A percentile compares a stretch with the other conserved stretches of the same genome.
Evolutionary conservation across 2,113 vertebrate species (phyloP).

Genomic region (Oreotrochilus melanogaster): DNA sequence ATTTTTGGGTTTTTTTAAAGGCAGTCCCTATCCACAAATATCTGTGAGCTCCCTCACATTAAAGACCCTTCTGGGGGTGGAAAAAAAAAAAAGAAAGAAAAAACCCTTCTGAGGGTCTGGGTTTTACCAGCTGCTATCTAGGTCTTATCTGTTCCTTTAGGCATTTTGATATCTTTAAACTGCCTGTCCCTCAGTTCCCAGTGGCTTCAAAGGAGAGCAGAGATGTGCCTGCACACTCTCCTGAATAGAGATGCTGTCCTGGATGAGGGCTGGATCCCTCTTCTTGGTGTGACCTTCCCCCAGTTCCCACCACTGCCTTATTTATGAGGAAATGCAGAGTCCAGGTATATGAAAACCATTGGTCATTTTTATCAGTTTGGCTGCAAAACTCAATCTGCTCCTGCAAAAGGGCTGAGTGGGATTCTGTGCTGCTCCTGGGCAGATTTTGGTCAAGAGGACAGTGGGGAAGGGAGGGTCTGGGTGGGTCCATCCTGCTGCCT

Average conservation of each 20-base stretch:
- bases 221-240: not conserved
- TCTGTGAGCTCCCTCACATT: not conserved
- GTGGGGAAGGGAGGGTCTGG: not conserved
- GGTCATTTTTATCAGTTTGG: slow-evolving; percentile 32
- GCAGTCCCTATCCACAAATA: not conserved
- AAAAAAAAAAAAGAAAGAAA: not conserved
- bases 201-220: not conserved
- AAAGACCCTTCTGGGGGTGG: not conserved
- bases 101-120: not conserved
- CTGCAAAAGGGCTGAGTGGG: fast-evolving
- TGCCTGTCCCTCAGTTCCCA: not conserved
- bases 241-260: not conserved
- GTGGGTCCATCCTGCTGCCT: not conserved
- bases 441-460: not conserved
- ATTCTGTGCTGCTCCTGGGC: not conserved
- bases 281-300: not conserved
- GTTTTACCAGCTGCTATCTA: not conserved
- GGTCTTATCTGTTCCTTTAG: not conserved
- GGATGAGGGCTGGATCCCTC: not conserved
- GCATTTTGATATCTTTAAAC: not conserved
- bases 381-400: not conserved
- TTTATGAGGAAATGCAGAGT: not conserved
- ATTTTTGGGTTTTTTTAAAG: not conserved
- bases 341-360: slow-evolving; percentile 21
- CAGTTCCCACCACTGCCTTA: not conserved